These are phyloP conservation scores for Muntiacus muntjak DNA, from an alignment of 2,113 vertebrate species.

Conservation along the genomic window DNA sequence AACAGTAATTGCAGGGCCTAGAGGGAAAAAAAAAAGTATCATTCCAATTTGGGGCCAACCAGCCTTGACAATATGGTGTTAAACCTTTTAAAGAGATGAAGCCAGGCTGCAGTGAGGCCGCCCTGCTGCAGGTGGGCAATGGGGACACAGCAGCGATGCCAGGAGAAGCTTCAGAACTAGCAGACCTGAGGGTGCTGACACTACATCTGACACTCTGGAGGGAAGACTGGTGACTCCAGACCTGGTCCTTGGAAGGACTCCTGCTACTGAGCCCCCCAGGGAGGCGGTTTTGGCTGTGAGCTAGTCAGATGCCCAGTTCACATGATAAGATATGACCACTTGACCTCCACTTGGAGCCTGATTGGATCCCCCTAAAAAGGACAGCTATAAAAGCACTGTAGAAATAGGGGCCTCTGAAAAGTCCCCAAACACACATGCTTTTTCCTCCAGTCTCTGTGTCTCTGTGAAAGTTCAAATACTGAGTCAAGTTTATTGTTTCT, in stretches of 20 bases:
- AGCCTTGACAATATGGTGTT: constrained; percentile 28
- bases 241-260: too few species aligned
- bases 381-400: rapidly evolving
- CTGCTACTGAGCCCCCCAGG: not conserved
- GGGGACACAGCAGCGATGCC: rapidly evolving
- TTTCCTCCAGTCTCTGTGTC: not conserved
- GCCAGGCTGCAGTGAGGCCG: not conserved
- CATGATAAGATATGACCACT: not conserved
- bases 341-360: not conserved
- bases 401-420: not conserved
- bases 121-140: not conserved
- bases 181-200: rapidly evolving
- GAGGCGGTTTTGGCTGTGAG: not conserved
- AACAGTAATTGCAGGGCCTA: constrained; percentile 62
- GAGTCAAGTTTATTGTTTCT: constrained; percentile 84
- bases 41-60: constrained; percentile 48
- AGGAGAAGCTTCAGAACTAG: not conserved
- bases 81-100: not conserved
- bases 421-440: not conserved
- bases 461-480: constrained; percentile 76
- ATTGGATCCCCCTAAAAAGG: not conserved
- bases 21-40: constrained; percentile 21
- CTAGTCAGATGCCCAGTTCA: not conserved
- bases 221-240: not conserved
- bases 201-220: not conserved